Conservation (phyloP, 2,797 vertebrate genomes). For the Melanotaenia nigrans region DNA sequence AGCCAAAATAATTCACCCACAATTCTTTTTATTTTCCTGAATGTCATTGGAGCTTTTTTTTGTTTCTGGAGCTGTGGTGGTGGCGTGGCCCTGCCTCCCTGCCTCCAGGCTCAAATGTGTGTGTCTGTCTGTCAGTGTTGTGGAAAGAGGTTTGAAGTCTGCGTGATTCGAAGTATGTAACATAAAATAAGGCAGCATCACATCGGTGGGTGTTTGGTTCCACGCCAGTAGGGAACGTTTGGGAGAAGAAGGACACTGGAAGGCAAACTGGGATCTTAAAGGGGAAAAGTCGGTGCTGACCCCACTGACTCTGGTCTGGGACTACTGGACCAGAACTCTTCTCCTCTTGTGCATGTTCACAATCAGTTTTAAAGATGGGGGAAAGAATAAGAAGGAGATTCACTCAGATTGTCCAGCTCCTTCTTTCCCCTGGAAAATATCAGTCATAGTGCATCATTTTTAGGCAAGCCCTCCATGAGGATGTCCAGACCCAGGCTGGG, state of each 20-base stretch:
- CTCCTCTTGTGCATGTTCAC: slow-evolving; percentile 59
- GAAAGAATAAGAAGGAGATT: slow-evolving; percentile 51
- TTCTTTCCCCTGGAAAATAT: slow-evolving; percentile 28
- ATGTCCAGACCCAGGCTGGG: slow-evolving; percentile 33
- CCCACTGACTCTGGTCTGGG: slow-evolving; percentile 42
- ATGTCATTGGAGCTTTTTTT: slow-evolving; percentile 39
- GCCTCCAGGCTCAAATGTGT: slow-evolving; percentile 44
- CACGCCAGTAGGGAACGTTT: slow-evolving; percentile 38
- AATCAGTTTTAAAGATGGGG: slow-evolving; percentile 16
- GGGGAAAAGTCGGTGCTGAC: slow-evolving; percentile 40
- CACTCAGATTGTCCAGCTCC: slow-evolving; percentile 35
- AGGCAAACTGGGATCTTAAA: slow-evolving; percentile 70
- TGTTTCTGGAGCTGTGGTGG: slow-evolving; percentile 36
- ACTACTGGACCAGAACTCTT: slow-evolving; percentile 34
- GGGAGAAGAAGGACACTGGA: slow-evolving; percentile 60
- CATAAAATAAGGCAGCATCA: slow-evolving; percentile 84
- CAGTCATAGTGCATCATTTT: slow-evolving; percentile 53
- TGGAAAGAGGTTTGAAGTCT: slow-evolving; percentile 38
- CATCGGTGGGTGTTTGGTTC: slow-evolving; percentile 50
- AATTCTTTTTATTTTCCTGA: slow-evolving; percentile 50
- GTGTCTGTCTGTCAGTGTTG: slow-evolving; percentile 48
- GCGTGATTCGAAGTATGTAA: slow-evolving; percentile 45
- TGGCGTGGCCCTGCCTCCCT: slow-evolving; percentile 17
- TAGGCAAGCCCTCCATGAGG: slow-evolving; percentile 26
- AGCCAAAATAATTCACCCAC: slow-evolving; percentile 65